phyloP scores from a whole-genome alignment of 2,888 invertebrate genomes.

The Phrixothrix hirtus region DNA sequence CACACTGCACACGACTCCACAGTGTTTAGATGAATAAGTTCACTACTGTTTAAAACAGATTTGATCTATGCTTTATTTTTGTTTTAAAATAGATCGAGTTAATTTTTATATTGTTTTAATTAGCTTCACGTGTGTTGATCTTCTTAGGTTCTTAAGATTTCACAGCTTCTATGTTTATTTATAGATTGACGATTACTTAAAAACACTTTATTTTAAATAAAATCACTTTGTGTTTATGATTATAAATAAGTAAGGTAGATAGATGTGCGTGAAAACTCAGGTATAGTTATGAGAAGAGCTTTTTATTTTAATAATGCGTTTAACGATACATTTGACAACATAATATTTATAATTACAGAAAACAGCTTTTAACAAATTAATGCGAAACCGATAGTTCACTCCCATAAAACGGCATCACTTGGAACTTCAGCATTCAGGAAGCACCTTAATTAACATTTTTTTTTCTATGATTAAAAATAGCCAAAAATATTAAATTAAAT shows the following conservation, averaged over 20 bases:
- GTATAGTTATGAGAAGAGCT: conserved; percentile 48
- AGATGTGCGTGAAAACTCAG: conserved; percentile 41
- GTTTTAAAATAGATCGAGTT: conserved; percentile 12
- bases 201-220: conserved; percentile 1
- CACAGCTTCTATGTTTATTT: too few species aligned
- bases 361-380: conserved; percentile 50
- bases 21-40: conserved; percentile 8
- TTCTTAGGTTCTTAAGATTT: too few species aligned
- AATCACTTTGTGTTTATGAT: conserved; percentile 1
- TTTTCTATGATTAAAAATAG: conserved; percentile 2
- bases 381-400: conserved; percentile 51
- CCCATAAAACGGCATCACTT: conserved; percentile 53
- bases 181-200: too few species aligned
- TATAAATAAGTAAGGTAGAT: conserved; percentile 1
- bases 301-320: conserved; percentile 50
- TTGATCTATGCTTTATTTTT: conserved; percentile 8
- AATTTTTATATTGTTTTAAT: too few species aligned
- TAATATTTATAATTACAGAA: conserved; percentile 43
- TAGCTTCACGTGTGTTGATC: too few species aligned
- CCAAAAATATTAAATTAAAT: conserved; percentile 3
- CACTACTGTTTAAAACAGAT: conserved; percentile 5
- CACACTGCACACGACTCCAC: conserved; percentile 60
- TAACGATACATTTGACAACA: conserved; percentile 46
- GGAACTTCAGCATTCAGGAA: conserved; percentile 44
- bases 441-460: conserved; percentile 16